phyloP scores from a whole-genome alignment of 1,140 invertebrate species.

The Colletes gigas region DNA sequence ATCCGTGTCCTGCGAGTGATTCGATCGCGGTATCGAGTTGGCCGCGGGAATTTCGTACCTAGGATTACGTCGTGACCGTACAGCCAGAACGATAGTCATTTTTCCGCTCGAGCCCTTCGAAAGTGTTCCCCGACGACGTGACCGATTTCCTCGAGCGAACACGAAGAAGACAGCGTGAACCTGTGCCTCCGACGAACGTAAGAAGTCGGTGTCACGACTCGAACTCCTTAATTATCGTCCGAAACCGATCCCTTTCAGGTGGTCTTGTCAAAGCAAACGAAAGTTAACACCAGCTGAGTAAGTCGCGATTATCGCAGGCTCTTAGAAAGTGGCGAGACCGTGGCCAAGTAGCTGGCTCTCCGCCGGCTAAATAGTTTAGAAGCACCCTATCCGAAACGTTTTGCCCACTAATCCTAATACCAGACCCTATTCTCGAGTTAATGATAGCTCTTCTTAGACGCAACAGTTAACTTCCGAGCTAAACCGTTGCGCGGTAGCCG shows the following conservation, averaged over 20 bases:
- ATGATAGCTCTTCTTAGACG: constrained; percentile 69
- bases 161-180: neutral
- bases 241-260: constrained; percentile 3
- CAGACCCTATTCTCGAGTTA: constrained; percentile 64
- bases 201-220: neutral
- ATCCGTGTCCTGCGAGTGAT: neutral
- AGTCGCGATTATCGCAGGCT: constrained; percentile 48
- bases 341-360: constrained; percentile 15
- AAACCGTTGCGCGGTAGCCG: constrained; percentile 63
- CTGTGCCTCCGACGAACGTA: neutral
- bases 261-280: neutral
- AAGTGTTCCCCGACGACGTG: neutral
- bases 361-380: constrained; percentile 55
- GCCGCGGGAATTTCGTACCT: neutral
- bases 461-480: constrained; percentile 58
- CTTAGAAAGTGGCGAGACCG: constrained; percentile 9
- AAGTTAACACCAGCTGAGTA: constrained; percentile 53
- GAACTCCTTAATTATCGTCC: neutral
- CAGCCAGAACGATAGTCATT: neutral
- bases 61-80: neutral
- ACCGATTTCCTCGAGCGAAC: neutral
- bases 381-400: constrained; percentile 65
- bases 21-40: neutral
- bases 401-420: constrained; percentile 68
- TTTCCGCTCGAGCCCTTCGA: neutral